Conservation (phyloP, 2,113 vertebrate species). For the Anguilla rostrata region DNA sequence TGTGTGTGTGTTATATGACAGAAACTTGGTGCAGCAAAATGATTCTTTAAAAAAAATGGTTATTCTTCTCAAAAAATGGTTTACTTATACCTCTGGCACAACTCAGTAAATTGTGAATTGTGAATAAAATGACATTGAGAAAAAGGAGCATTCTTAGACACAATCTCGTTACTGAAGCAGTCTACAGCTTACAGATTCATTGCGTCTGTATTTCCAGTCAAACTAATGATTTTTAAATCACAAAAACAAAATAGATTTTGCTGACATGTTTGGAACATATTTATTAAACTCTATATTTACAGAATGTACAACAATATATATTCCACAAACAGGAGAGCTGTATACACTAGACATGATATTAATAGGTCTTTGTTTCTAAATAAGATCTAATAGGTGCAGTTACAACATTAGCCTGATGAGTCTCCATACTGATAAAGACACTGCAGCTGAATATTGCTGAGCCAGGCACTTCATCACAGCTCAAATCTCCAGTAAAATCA, state of each 20-base stretch:
- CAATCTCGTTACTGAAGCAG: neutral
- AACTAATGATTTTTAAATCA: neutral
- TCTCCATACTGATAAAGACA: neutral
- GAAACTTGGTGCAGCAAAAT: conserved; percentile 22
- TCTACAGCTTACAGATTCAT: neutral
- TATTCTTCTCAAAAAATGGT: conserved; percentile 13
- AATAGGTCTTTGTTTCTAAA: neutral
- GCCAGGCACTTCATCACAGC: neutral
- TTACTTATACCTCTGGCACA: neutral
- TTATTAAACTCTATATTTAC: no score
- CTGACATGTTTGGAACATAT: no score
- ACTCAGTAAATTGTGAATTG: neutral
- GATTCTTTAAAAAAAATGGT: neutral
- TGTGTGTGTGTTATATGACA: neutral
- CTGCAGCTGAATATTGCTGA: neutral
- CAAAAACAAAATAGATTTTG: neutral
- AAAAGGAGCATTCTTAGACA: neutral
- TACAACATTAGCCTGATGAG: neutral
- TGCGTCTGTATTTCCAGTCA: neutral
- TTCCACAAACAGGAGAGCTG: neutral
- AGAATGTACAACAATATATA: neutral
- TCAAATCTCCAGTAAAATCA: neutral
- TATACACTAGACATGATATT: neutral
- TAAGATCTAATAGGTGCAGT: neutral
- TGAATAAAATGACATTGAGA: neutral